These are phyloP conservation scores for Mystacides longicornis DNA, from an alignment of 2,888 invertebrate species.

Conservation along the genomic window DNA sequence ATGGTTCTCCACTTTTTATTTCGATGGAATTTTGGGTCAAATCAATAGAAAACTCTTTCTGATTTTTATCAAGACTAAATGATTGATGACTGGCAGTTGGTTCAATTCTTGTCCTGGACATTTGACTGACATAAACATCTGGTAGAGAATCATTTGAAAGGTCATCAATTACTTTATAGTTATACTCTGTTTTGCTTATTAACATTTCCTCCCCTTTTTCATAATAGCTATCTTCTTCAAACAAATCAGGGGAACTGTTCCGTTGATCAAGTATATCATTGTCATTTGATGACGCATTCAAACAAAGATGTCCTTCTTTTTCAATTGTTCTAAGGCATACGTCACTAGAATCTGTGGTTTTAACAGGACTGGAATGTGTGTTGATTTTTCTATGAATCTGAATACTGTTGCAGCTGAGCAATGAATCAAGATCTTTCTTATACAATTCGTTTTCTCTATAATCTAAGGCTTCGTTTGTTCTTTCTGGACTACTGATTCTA, in stretches of 20 bases:
- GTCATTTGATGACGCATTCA: not conserved
- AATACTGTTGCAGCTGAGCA: slow-evolving; percentile 38
- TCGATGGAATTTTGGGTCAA: not conserved
- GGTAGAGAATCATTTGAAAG: slow-evolving; percentile 18
- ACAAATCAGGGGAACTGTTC: slow-evolving; percentile 43
- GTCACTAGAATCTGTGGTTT: no score
- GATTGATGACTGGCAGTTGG: not conserved
- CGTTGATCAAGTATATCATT: no score
- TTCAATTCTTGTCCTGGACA: not conserved
- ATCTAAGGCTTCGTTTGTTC: slow-evolving; percentile 29
- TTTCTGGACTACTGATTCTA: slow-evolving; percentile 49
- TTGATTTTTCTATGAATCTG: no score
- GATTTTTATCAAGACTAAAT: not conserved
- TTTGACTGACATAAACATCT: slow-evolving; percentile 16
- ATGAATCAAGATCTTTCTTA: slow-evolving; percentile 36
- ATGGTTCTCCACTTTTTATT: not conserved
- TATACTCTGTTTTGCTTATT: not conserved
- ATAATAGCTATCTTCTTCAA: slow-evolving; percentile 38
- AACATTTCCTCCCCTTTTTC: slow-evolving; percentile 1
- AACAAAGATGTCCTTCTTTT: not conserved
- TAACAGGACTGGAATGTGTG: no score
- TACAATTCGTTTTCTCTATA: slow-evolving; percentile 35
- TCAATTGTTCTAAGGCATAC: not conserved
- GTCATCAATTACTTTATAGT: not conserved
- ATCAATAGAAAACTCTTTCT: not conserved